Conservation (phyloP, 2,888 invertebrate genomes). For the Linhomoeus sp. region DNA sequence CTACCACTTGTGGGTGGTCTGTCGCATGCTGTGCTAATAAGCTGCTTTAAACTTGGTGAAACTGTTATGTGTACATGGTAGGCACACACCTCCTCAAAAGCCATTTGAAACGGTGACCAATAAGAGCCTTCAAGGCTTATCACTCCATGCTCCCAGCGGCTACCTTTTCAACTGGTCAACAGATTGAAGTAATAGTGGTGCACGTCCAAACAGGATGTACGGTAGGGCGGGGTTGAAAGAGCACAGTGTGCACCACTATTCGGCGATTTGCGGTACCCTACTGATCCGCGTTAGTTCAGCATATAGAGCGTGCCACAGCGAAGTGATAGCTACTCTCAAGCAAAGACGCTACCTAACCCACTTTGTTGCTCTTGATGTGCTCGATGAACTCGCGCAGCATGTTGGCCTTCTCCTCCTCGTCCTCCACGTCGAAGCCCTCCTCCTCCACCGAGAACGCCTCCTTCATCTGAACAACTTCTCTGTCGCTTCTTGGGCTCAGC, state of each 20-base stretch:
- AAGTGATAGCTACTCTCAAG: not conserved
- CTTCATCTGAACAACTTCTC: conserved; percentile 20
- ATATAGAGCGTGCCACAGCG: not conserved
- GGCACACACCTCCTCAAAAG: not conserved
- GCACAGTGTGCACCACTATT: too few relatives aligned
- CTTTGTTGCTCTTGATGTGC: conserved; percentile 19
- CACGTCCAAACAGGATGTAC: too few relatives aligned
- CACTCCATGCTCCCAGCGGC: too few relatives aligned
- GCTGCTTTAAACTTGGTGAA: not conserved
- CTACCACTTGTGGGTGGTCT: not conserved
- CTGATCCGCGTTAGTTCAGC: not conserved
- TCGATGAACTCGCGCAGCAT: conserved; percentile 19
- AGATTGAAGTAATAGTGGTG: too few relatives aligned
- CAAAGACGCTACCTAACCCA: too few relatives aligned
- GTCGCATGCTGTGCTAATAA: not conserved
- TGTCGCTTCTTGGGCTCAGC: too few relatives aligned
- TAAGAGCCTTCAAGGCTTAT: too few relatives aligned
- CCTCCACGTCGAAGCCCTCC: conserved; percentile 7
- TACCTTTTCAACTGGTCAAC: too few relatives aligned
- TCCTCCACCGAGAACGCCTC: conserved; percentile 18
- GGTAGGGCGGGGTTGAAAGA: too few relatives aligned
- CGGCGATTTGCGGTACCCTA: too few relatives aligned
- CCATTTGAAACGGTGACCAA: not conserved
- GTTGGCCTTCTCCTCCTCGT: conserved; percentile 10
- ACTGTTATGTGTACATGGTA: not conserved